phyloP scores from a whole-genome alignment of 1,140 invertebrate genomes.

The Papilio helenus region DNA sequence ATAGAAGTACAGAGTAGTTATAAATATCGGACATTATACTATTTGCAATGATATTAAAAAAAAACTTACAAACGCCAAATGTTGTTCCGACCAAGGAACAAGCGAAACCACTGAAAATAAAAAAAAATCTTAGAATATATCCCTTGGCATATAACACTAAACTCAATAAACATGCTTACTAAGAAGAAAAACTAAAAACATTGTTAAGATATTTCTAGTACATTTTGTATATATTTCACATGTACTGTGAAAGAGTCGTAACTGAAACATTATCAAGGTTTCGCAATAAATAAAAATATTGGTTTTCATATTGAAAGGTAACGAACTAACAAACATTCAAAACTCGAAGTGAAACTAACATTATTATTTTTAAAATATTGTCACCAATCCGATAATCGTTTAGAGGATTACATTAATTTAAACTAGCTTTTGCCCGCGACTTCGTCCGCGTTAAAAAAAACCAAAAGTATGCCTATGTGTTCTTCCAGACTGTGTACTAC shows the following conservation, averaged over 20 bases:
- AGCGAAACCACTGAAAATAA: conserved; percentile 48
- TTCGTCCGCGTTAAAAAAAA: too few species aligned
- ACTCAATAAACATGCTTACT: conserved; percentile 22
- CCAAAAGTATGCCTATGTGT: too few species aligned
- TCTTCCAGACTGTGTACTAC: too few species aligned
- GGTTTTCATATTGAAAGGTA: not conserved
- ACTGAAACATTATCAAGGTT: conserved; percentile 4
- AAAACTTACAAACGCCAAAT: conserved; percentile 49
- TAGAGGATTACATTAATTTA: too few species aligned
- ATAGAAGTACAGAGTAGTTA: not conserved
- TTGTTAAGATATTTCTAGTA: not conserved
- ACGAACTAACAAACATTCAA: not conserved
- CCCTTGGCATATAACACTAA: not conserved
- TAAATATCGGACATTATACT: not conserved
- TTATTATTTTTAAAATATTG: not conserved
- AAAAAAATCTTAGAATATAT: conserved; percentile 5
- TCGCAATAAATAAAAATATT: conserved; percentile 14
- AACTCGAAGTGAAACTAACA: not conserved
- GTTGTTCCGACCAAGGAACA: conserved; percentile 42
- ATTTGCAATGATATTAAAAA: not conserved
- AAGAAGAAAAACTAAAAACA: conserved; percentile 16
- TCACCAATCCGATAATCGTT: too few species aligned
- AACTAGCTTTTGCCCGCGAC: too few species aligned
- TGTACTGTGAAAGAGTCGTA: not conserved
- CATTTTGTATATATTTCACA: not conserved